Evolutionary conservation across 2,797 vertebrate genomes (phyloP).

Genomic region (Poecilia gillii): DNA sequence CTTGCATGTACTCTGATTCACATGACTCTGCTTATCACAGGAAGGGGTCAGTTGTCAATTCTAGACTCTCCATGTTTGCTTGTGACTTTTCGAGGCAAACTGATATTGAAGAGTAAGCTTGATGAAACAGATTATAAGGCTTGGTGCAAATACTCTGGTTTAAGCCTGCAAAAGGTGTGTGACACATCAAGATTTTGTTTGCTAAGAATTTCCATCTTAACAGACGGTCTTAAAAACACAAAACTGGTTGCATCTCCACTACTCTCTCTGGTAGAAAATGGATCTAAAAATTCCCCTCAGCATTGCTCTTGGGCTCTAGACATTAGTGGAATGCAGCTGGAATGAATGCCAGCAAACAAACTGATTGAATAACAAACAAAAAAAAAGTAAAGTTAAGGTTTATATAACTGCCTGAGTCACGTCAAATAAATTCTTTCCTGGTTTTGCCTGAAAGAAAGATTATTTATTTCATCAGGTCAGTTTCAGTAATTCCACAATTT

Average conservation of each 20-base stretch:
- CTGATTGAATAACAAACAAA: constrained; percentile 25
- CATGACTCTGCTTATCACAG: constrained; percentile 16
- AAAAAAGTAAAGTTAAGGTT: constrained; percentile 8
- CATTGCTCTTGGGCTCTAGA: constrained; percentile 2
- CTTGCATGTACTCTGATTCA: constrained; percentile 2
- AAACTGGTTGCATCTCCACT: constrained; percentile 13
- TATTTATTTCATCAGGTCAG: not conserved
- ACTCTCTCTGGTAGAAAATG: constrained; percentile 22
- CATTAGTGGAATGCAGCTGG: constrained; percentile 21
- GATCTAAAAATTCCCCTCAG: constrained; percentile 14
- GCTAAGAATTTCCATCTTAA: constrained; percentile 19
- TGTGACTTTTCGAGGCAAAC: constrained; percentile 1
- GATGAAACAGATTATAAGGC: constrained; percentile 2
- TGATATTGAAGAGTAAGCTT: constrained; percentile 13
- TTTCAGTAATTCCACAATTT: not conserved
- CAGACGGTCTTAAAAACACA: constrained; percentile 8
- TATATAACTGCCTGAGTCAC: constrained; percentile 16
- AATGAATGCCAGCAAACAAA: constrained; percentile 28
- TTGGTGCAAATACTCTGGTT: constrained; percentile 3
- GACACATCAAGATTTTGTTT: constrained; percentile 36
- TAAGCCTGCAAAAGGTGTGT: constrained; percentile 21
- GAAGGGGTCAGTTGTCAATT: constrained; percentile 18
- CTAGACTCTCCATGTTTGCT: constrained; percentile 5
- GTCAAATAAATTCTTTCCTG: not conserved
- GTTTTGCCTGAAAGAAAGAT: constrained; percentile 1